Evolutionary conservation across 1,140 invertebrate genomes (phyloP), one percentile per base, ranked within the genome.

Genomic region (Drosophila tsacasi): DNA sequence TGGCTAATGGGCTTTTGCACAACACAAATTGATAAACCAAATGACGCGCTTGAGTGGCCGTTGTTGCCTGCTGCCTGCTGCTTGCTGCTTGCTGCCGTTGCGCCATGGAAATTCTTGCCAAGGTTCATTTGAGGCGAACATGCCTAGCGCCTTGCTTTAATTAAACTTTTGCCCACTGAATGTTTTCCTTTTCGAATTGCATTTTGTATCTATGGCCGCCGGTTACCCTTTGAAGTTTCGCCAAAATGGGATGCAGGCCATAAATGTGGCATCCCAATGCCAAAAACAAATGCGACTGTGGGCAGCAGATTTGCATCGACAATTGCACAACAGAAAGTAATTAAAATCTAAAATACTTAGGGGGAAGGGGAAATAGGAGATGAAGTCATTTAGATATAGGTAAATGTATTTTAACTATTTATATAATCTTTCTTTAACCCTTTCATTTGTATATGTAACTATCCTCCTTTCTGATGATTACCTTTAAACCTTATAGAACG

Each of bases 61-160:
- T 13, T 37, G 12, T 35, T 35, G 32, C n/a, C 39, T n/a, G 39
- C 17, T 40, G 63, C 62, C 19, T 65, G 67, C 37, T 62, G 27
- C 25, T 5, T 3, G 3, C 25, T 27, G 30, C 5, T 15, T 30
- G 37, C 19, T 23, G 40, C 25, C 19, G 64, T 71, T 73, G 68
- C 71, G 68, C 71, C 71, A 74, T 73, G 37, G 71, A 74, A 74
- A 74, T 74, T 74, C 68, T 61, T 61, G 46, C 71, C 71, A 74
- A 74, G 68, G 71, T 74, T 74, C 71, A 73, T 61, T 73, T 73
- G 15, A 19, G 55, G 44, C 44, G 13, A 35, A 71, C 69, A 73
- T 72, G 66, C 65, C 66, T 47, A 17, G 58, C 39, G 58, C 62
- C 44, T 72, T 40, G 65, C 42, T 72, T 72, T 72, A 72, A 72